Evolutionary conservation across 2,888 invertebrate genomes (phyloP).

Genomic region (Pristionchus arcanus): DNA sequence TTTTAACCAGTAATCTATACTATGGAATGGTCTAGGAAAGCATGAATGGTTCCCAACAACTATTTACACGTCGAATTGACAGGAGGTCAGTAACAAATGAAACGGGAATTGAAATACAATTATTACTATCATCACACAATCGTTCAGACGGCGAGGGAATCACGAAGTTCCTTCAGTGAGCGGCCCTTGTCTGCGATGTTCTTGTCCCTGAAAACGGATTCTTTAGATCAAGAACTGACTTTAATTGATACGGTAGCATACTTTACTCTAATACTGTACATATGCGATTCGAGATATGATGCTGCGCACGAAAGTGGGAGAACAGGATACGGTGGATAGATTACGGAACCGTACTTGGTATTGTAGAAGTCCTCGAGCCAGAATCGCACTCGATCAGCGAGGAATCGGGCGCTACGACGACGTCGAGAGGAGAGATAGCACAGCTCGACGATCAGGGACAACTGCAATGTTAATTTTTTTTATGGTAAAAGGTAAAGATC

Average conservation of each 20-base stretch:
- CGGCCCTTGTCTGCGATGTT: neutral
- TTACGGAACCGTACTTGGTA: neutral
- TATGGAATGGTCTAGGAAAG: neutral
- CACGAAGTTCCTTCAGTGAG: neutral
- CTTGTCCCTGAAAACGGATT: slow-evolving; percentile 10
- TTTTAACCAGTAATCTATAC: neutral
- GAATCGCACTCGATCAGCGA: neutral
- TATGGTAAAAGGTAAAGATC: too few species aligned
- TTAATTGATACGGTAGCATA: too few species aligned
- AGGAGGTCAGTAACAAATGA: neutral
- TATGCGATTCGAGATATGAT: too few species aligned
- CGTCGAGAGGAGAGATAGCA: neutral
- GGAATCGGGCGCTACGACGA: neutral
- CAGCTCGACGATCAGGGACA: slow-evolving; percentile 21
- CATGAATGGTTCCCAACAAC: neutral
- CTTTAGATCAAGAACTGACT: neutral
- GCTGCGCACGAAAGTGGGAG: too few species aligned
- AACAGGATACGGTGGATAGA: neutral
- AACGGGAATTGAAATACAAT: neutral
- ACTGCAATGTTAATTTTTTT: neutral
- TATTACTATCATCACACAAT: neutral
- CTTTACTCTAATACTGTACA: too few species aligned
- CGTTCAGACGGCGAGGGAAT: neutral
- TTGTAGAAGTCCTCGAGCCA: slow-evolving; percentile 24
- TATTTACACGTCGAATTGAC: neutral